Percentiles rank a stretch among this genome's conserved stretches.
Evolutionary conservation across 1,140 invertebrate species (phyloP).

Genomic region (Hypothenemus hampei): DNA sequence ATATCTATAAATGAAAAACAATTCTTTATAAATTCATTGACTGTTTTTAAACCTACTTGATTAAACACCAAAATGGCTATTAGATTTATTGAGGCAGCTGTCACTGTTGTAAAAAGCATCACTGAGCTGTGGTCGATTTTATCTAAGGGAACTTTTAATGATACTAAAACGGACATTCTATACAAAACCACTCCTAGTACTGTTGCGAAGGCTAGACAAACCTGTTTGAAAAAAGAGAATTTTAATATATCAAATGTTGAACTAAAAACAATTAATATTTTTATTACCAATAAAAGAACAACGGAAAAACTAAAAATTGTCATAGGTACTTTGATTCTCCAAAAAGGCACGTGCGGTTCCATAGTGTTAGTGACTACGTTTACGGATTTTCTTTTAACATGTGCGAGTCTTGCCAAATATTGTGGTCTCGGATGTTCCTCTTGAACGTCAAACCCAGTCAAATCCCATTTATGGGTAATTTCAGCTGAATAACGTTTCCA

Average conservation of each 20-base stretch:
- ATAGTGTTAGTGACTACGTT: conserved; percentile 72
- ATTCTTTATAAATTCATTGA: neutral
- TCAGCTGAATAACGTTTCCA: conserved; percentile 92
- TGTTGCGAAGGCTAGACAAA: conserved; percentile 73
- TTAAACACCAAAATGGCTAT: conserved; percentile 83
- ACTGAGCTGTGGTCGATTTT: conserved; percentile 66
- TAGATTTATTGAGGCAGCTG: conserved; percentile 83
- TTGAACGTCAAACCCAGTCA: conserved; percentile 79
- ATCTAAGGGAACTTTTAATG: conserved; percentile 55
- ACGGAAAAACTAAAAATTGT: conserved; percentile 80
- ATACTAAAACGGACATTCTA: conserved; percentile 80
- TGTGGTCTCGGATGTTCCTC: conserved; percentile 85
- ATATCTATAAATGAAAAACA: conserved; percentile 58
- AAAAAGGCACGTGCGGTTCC: conserved; percentile 83
- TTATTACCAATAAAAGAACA: conserved; percentile 67
- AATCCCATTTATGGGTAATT: conserved; percentile 87
- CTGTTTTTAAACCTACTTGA: conserved; percentile 55
- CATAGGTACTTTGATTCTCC: conserved; percentile 78
- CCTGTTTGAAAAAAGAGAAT: too few relatives aligned
- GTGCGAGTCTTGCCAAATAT: conserved; percentile 66
- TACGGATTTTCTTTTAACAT: conserved; percentile 62
- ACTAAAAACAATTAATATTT: neutral
- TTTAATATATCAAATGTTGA: neutral
- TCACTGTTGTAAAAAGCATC: conserved; percentile 74
- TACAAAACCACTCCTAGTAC: conserved; percentile 90